Evolutionary conservation across 2,797 vertebrate species (phyloP), one percentile per base, ranked within the genome.

Genomic region (Enteromius afrohamiltoni): DNA sequence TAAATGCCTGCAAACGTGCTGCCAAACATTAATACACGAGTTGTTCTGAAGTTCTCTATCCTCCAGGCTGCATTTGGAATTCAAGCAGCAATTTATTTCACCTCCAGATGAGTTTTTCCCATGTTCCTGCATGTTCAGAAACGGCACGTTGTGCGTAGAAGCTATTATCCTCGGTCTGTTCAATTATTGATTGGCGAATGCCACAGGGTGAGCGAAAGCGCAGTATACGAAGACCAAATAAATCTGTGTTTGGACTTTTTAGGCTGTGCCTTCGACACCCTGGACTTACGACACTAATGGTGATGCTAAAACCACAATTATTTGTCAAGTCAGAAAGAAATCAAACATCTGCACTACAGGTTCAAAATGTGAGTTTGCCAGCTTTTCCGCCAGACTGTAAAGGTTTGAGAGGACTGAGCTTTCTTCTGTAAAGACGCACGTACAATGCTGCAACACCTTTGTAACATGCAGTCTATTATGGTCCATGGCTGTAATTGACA

Each of bases 101-200:
- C 88, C 84, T 88, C 88, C 87, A 91, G 91, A 93, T 90, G 81
- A 89, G 88, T 91, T 92, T 92, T 85, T 86, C 68, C 89, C 79
- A 21, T 88, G 85, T 85, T 88, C 80, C 68, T 79, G 78, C 65
- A 21, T 87, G 88, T 83, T 87, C 83, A 68, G 77, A 88, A 83
- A 85, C 31, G 49, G 83, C 67, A 16, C 51, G 55, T 19, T 87
- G 88, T 88, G 87, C 90, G 88, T 89, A 86, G 88, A 84, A 88
- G 89, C 89, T 90, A 90, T 91, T 92, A 91, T 91, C 90, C 88
- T 91, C 86, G 87, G 86, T 92, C 89, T 91, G 90, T 91, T 92
- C 90, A 92, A 92, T 92, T 92, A 93, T 92, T 91, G 92, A 93
- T 92, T 89, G 85, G 87, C 19, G 77, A 92, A 88, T 86, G 87